Base-by-base conservation (phyloP, 2,797 vertebrate genomes). In the Pampus argenteus region DNA sequence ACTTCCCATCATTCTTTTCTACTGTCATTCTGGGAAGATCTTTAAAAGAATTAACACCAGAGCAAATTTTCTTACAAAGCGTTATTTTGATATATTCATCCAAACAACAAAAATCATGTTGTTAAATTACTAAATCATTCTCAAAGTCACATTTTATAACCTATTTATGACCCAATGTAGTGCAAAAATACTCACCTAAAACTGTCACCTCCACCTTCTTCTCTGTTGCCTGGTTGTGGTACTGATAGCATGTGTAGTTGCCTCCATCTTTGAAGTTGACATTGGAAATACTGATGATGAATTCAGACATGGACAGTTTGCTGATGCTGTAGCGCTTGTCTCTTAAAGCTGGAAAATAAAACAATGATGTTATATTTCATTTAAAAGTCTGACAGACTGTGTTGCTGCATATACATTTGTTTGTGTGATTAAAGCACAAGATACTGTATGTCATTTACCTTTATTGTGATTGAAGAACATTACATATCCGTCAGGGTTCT, bases 181-280 rank as follows among this genome's bases (percentile, higher is more conserved):
- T 3, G 0, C 2, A 15, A 6, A 49, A 11, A 36, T 36, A 81
- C 89, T 89, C 71, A 95, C 94, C 89, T 23, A 95, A 26, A 57
- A 95, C 94, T 1, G 82, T 92, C 42, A 95, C 86, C 79, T 89
- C 72, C 60, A 91, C 86, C 25, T 0, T 80, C 69, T 49, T 93
- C 28, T 67, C 62, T 2, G 0, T 48, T 14, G 1, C 7, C 1
- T 34, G 23, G 4, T 50, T 0, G 2, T 0, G 47, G 25, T 92
- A 94, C 4, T 84, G 59, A 26, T 60, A 4, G 82, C 94, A 95
- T 6, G 38, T 93, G 72, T 94, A 95, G 34, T 47, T 60, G 26
- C 94, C 94, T 79, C 89, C 92, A 65, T 95, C 94, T 31, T 78
- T 85, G 18, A 95, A 90, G 10, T 61, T 90, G 49, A 94, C 60